Conservation (phyloP, 2,888 invertebrate genomes). For the Lysandra bellargus region DNA sequence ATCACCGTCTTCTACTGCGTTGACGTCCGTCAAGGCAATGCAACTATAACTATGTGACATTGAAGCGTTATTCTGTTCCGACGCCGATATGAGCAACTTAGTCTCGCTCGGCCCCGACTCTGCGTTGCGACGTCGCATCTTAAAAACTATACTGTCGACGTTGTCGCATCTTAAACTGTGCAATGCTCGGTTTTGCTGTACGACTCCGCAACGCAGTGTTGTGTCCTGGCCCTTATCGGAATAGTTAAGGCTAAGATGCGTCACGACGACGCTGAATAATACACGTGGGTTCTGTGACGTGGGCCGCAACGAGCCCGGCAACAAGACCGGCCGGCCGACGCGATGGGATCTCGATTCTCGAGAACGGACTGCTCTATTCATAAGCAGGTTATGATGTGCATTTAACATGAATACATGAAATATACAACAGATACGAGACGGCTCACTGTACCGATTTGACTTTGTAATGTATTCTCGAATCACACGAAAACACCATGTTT, state of each 20-base stretch:
- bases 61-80: too few relatives aligned
- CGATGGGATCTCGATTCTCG: neutral
- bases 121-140: too few relatives aligned
- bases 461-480: neutral
- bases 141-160: too few relatives aligned
- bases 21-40: too few relatives aligned
- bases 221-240: neutral
- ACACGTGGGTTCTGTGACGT: neutral
- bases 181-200: too few relatives aligned
- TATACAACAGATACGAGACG: neutral
- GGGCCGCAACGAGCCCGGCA: neutral
- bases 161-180: too few relatives aligned
- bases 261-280: neutral
- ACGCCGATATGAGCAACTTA: too few relatives aligned
- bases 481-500: neutral
- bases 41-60: too few relatives aligned
- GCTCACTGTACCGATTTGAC: neutral
- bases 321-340: neutral
- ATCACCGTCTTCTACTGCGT: too few relatives aligned
- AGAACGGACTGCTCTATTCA: neutral
- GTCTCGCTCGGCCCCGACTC: too few relatives aligned
- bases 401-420: slow-evolving; percentile 1
- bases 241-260: neutral
- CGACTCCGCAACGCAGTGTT: too few relatives aligned
- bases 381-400: neutral